Evolutionary conservation across 2,888 invertebrate genomes (phyloP).

Genomic region (Druceiella hillmani): DNA sequence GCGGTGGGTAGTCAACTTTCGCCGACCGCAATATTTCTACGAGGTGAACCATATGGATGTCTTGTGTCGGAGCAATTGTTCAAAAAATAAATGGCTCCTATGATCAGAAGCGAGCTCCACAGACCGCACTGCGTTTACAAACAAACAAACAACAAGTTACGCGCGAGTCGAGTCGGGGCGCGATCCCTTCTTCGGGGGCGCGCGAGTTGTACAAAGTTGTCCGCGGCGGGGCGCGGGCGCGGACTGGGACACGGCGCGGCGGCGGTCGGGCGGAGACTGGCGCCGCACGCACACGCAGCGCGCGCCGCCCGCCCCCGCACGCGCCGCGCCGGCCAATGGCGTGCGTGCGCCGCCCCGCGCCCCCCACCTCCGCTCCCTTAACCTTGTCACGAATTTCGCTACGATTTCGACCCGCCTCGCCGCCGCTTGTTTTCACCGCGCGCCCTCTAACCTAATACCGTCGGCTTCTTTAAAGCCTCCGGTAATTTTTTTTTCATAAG

Average conservation of each 20-base stretch:
- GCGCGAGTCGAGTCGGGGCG: slow-evolving; percentile 4
- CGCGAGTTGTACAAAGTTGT: slow-evolving; percentile 36
- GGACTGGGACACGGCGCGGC: slow-evolving; percentile 35
- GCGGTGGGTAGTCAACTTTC: slow-evolving; percentile 69
- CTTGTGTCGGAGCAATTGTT: slow-evolving; percentile 25
- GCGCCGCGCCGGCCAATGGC: slow-evolving; percentile 37
- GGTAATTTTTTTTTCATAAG: too few species aligned
- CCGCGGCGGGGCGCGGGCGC: slow-evolving; percentile 32
- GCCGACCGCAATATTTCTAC: slow-evolving; percentile 75
- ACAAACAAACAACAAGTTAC: too few species aligned
- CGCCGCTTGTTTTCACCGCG: slow-evolving; percentile 42
- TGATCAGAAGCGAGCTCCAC: slow-evolving; percentile 2
- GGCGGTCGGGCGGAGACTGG: slow-evolving; percentile 16
- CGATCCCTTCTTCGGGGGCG: slow-evolving; percentile 25
- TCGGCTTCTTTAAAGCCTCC: too few species aligned
- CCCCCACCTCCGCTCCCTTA: slow-evolving; percentile 37
- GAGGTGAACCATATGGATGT: slow-evolving; percentile 79
- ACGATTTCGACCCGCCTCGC: slow-evolving; percentile 38
- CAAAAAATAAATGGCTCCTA: slow-evolving; percentile 9
- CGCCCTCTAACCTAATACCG: slow-evolving; percentile 29
- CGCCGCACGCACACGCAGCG: slow-evolving; percentile 40
- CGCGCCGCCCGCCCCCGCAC: slow-evolving; percentile 39
- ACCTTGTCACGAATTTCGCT: slow-evolving; percentile 29
- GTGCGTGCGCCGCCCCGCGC: slow-evolving; percentile 47
- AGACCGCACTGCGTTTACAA: slow-evolving; percentile 4